Evolutionary conservation across 2,888 invertebrate genomes (phyloP), one percentile per base, ranked within the genome.

Genomic region (Eulithis prunata): DNA sequence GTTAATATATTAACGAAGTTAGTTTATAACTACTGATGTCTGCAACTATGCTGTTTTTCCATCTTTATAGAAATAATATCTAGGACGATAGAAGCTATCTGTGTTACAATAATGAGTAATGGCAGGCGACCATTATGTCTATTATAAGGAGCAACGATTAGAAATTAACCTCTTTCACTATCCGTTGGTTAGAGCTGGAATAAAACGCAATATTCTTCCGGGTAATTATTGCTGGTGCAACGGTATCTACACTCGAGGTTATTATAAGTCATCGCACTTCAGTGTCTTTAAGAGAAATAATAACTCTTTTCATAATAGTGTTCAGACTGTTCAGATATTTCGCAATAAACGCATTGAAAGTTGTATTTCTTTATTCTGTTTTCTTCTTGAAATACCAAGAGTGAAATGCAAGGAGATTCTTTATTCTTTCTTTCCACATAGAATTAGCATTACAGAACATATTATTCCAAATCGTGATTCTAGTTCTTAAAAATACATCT

Each of bases 191-290:
- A 54, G 46, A 59, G 43, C 54, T 64, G 53, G 53, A 57, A 57
- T 63, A 51, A 57, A 53, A 58, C 53, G 53, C 57, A 13, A 53
- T 63, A 62, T 63, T 63, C 57, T 63, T 57, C 63, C 57, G 57
- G 57, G 53, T 63, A 41, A 57, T 63, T 57, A 63, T 53, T 54
- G 13, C 21, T 63, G 28, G 52, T 63, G 45, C 57, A 57, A 52
- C 46, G 46, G 45, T 62, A 61, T 54, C 56, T 57, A 57, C 45
- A 57, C 36, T 46, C 47, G 45, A 47, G 52, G 62, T 45, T 57
- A 57, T 45, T 61, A 54, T 47, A 45, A 58, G 28, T 53, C 57
- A 52, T 58, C 52, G 52, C 51, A 46, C 56, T 63, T 14, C 14
- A 43, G 12, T 11, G 28, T 62, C 28, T 62, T 51, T 56, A 10